phyloP scores from a whole-genome alignment of 2,797 vertebrate species.

The Lemur catta region DNA sequence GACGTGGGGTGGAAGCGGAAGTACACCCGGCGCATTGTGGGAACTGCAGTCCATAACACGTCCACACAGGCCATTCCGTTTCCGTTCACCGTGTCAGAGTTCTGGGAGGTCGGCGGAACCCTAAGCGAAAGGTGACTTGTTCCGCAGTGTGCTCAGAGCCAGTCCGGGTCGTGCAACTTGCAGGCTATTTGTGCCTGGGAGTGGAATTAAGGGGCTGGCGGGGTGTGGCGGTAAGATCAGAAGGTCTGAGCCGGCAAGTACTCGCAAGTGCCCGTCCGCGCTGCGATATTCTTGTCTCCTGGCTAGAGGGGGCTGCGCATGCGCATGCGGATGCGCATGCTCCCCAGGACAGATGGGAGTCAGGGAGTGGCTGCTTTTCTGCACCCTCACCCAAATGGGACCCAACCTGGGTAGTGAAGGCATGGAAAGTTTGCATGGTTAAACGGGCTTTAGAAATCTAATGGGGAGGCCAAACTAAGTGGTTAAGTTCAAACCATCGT shows the following conservation, averaged over 20 bases:
- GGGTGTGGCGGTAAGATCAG: fast-evolving
- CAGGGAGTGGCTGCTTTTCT: fast-evolving
- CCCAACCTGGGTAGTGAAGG: not conserved
- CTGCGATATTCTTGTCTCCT: too few species aligned
- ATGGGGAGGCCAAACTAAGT: not conserved
- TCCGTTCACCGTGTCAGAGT: not conserved
- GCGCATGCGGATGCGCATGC: not conserved
- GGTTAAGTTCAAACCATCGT: not conserved
- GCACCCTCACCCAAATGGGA: fast-evolving
- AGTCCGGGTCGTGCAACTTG: fast-evolving
- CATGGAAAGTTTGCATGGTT: too few species aligned
- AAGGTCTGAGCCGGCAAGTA: not conserved
- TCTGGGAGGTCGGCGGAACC: fast-evolving
- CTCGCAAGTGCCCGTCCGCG: fast-evolving
- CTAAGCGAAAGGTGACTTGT: fast-evolving
- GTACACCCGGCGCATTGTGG: not conserved
- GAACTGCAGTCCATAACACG: not conserved
- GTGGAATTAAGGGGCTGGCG: fast-evolving
- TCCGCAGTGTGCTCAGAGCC: too few species aligned
- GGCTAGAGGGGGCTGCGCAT: not conserved
- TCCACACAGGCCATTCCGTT: not conserved
- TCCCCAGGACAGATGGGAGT: fast-evolving
- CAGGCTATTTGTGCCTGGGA: fast-evolving
- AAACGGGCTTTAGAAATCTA: not conserved
- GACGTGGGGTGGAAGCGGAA: not conserved